phyloP scores from a whole-genome alignment of 2,888 invertebrate species.

The Drosophila subsilvestris region DNA sequence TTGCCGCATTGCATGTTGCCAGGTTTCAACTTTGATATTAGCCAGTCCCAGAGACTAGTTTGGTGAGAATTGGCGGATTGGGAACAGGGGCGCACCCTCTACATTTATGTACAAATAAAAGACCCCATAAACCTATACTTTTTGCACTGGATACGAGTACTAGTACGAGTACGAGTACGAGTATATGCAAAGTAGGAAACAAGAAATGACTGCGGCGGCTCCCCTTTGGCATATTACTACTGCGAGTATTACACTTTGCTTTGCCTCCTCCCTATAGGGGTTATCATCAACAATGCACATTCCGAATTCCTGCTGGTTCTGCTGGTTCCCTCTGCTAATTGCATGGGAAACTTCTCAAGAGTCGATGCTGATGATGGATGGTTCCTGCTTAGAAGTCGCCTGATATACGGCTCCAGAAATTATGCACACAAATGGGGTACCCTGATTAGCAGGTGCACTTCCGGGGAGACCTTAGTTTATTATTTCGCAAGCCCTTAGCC shows the following conservation, averaged over 20 bases:
- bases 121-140: not conserved
- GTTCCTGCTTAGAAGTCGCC: constrained; percentile 49
- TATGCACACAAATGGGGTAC: not conserved
- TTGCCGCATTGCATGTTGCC: constrained; percentile 71
- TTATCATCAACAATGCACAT: constrained; percentile 52
- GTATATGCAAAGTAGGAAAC: constrained; percentile 59
- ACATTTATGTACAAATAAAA: constrained; percentile 19
- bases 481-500: not conserved
- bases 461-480: too few relatives aligned
- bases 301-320: constrained; percentile 47
- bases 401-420: constrained; percentile 25
- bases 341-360: constrained; percentile 69
- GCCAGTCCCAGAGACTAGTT: constrained; percentile 31
- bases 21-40: constrained; percentile 74
- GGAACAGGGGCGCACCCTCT: constrained; percentile 37
- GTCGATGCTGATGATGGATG: constrained; percentile 18
- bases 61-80: constrained; percentile 63
- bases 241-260: constrained; percentile 8
- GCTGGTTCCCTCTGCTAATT: constrained; percentile 35
- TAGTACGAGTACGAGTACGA: too few relatives aligned
- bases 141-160: constrained; percentile 7
- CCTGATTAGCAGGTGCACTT: constrained; percentile 4
- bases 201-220: constrained; percentile 13
- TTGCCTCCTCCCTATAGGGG: not conserved
- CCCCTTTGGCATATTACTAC: constrained; percentile 57